Evolutionary conservation across 2,888 invertebrate genomes (phyloP).

Genomic region (Orgyia antiqua): DNA sequence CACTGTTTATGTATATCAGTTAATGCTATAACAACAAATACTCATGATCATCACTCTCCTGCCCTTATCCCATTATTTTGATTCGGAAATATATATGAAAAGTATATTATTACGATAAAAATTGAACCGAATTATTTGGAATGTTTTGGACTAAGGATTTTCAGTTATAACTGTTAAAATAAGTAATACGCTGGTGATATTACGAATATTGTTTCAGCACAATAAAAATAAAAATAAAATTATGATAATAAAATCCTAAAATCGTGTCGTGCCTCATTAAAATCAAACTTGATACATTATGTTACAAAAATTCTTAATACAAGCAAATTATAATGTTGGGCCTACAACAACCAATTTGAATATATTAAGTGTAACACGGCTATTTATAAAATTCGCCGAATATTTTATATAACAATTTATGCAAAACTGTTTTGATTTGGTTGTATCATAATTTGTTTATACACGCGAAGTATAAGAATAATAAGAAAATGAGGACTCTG

Average conservation of each 20-base stretch:
- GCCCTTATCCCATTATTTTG: too few species aligned
- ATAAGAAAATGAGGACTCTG: background rate
- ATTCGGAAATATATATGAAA: too few species aligned
- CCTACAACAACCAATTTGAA: slow-evolving; percentile 33
- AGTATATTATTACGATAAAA: too few species aligned
- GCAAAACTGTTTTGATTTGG: slow-evolving; percentile 24
- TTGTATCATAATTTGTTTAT: slow-evolving; percentile 16
- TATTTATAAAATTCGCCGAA: slow-evolving; percentile 30
- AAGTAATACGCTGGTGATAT: too few species aligned
- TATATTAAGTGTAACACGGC: slow-evolving; percentile 31
- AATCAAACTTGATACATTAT: slow-evolving; percentile 24
- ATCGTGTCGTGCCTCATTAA: slow-evolving; percentile 27
- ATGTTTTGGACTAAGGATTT: too few species aligned
- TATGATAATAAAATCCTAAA: slow-evolving; percentile 9
- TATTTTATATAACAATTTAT: slow-evolving; percentile 34
- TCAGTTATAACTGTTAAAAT: too few species aligned
- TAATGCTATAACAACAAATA: too few species aligned
- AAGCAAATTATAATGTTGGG: slow-evolving; percentile 34
- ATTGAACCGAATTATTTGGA: too few species aligned
- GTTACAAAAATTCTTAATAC: slow-evolving; percentile 28
- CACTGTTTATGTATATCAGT: too few species aligned
- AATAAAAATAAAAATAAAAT: background rate
- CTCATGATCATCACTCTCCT: too few species aligned
- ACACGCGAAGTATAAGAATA: slow-evolving; percentile 17
- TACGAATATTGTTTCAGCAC: too few species aligned